These are phyloP conservation scores for Tragulus kanchil DNA, from an alignment of 2,113 vertebrate genomes.

Conservation along the genomic window DNA sequence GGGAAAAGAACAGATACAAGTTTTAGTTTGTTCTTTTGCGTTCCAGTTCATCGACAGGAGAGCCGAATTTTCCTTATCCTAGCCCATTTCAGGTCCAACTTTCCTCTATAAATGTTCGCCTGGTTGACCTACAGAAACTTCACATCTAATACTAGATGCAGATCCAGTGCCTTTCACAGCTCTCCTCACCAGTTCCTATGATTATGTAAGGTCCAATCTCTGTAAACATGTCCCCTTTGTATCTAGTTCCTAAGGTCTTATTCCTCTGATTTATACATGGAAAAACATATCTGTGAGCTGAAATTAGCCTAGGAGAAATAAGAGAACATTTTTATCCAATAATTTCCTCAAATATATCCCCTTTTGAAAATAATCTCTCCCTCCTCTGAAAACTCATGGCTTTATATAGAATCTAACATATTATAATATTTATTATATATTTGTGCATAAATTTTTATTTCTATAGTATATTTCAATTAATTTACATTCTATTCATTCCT, in stretches of 20 bases:
- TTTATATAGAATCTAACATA: not conserved
- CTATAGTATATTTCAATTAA: not conserved
- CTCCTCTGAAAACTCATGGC: not conserved
- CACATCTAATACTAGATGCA: rapidly evolving
- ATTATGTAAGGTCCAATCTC: not conserved
- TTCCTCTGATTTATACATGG: not conserved
- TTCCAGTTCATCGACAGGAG: not conserved
- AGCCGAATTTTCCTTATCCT: not conserved
- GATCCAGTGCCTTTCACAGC: no score
- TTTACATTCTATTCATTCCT: not conserved
- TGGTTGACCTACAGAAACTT: not conserved
- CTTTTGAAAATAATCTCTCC: not conserved
- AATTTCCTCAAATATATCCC: not conserved
- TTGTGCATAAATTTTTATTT: not conserved
- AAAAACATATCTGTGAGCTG: not conserved
- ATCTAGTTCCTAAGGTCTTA: not conserved
- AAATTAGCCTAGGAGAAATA: not conserved
- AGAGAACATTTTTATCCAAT: not conserved
- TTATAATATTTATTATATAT: not conserved
- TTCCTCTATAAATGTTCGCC: not conserved
- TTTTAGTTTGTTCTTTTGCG: not conserved
- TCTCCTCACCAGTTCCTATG: not conserved
- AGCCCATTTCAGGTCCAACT: not conserved
- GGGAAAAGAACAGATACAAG: not conserved
- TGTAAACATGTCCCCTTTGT: not conserved